phyloP scores from a whole-genome alignment of 1,140 invertebrate species.

The Nomia melanderi region DNA sequence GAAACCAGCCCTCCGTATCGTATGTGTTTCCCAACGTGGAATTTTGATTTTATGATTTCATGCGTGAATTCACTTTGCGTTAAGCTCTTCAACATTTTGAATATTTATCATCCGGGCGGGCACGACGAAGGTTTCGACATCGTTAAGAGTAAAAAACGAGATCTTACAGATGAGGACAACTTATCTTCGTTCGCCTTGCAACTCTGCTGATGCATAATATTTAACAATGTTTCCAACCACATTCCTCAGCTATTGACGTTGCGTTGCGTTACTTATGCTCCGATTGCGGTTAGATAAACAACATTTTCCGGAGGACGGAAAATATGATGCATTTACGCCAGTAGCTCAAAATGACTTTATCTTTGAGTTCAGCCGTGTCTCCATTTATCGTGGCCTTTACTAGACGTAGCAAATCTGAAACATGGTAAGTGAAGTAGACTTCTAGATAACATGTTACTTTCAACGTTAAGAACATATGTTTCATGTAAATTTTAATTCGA shows the following conservation, averaged over 20 bases:
- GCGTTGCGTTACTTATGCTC: slow-evolving; percentile 11
- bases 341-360: too few species aligned
- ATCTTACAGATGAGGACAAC: not conserved
- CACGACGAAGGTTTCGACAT: not conserved
- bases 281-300: not conserved
- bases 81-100: not conserved
- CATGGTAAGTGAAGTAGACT: too few species aligned
- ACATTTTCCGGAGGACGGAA: not conserved
- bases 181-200: not conserved
- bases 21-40: not conserved
- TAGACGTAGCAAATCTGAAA: too few species aligned
- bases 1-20: not conserved
- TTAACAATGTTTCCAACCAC: not conserved
- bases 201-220: not conserved
- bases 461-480: too few species aligned
- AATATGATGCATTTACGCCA: too few species aligned
- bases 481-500: too few species aligned
- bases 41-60: not conserved
- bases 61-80: not conserved
- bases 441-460: too few species aligned
- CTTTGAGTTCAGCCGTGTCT: too few species aligned
- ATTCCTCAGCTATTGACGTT: not conserved
- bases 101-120: not conserved
- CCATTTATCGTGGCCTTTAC: too few species aligned
- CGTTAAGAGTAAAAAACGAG: not conserved